A percentile compares a stretch with the other conserved stretches of the same genome.
Evolutionary conservation across 2,797 vertebrate genomes (phyloP).

Genomic region (Dipus sagitta): DNA sequence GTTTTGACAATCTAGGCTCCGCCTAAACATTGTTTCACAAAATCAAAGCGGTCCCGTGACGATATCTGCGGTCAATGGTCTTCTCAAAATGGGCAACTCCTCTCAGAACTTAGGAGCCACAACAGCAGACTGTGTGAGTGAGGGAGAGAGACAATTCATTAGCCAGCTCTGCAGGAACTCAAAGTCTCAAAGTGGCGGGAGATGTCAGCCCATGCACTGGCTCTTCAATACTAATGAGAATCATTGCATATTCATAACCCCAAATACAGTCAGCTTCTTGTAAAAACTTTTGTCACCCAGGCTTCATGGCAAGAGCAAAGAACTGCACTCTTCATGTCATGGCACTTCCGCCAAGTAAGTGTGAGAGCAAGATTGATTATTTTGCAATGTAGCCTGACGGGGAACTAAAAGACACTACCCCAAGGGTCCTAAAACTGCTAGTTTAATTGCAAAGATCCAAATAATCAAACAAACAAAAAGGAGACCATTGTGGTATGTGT

Average conservation of each 20-base stretch:
- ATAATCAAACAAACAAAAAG: conserved; percentile 94
- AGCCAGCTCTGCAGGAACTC: conserved; percentile 88
- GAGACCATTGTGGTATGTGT: conserved; percentile 18
- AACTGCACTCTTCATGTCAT: conserved; percentile 87
- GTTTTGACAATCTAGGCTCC: conserved; percentile 86
- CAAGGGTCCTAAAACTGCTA: conserved; percentile 93
- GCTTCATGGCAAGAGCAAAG: conserved; percentile 90
- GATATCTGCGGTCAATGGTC: conserved; percentile 86
- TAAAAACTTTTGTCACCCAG: conserved; percentile 90
- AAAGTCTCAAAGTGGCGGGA: conserved; percentile 89
- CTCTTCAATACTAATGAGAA: conserved; percentile 92
- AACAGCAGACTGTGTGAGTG: conserved; percentile 84
- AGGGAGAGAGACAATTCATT: conserved; percentile 92
- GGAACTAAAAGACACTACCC: conserved; percentile 94
- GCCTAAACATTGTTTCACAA: conserved; percentile 85
- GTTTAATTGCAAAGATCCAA: conserved; percentile 95
- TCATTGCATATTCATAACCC: conserved; percentile 95
- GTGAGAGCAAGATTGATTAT: conserved; percentile 96
- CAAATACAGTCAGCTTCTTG: conserved; percentile 91
- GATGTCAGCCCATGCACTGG: conserved; percentile 88
- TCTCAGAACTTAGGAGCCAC: conserved; percentile 84
- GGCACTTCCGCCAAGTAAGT: conserved; percentile 88
- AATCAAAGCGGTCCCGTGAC: conserved; percentile 85
- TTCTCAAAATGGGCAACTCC: conserved; percentile 88
- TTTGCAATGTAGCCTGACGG: conserved; percentile 94